Evolutionary conservation across 2,888 invertebrate species (phyloP), one percentile per base, ranked within the genome.

Genomic region (Machimus rusticus): DNA sequence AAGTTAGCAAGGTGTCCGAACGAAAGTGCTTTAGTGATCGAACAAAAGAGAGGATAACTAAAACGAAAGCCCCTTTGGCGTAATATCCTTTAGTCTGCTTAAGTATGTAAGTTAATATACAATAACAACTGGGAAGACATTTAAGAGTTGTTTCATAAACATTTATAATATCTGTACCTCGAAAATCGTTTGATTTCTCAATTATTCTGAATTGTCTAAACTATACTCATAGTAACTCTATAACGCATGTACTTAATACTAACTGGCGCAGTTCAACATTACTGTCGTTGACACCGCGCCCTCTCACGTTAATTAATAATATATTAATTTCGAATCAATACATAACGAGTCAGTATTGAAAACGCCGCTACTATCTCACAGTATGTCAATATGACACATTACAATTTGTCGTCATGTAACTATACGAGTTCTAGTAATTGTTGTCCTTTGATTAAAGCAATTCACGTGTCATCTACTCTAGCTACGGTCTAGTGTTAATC

Each of bases 71-170:
- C 66, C 66, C 37, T 76, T 76, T 37, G 76, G 55, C 51, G 51
- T 31, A 23, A 81, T 81, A 31, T 55, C 55, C 31, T 81, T 51
- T 81, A 81, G 34, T 43, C 37, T 76, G 74, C 77, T 74, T 86
- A 86, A 86, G 74, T 85, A 34, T 66, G 28, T 66, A 85, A 46
- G 39, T 86, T 86, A 86, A 79, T 87, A 74, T 76, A 81, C 87
- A 88, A 87, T 79, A 79, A 79, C 79, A 87, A 85, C 87, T 87
- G 87, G 88, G 88, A 88, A 88, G 88, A 88, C 88, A 43, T 78
- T 88, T 82, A 87, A 86, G 87, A 86, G 88, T 88, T 82, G 82
- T 82, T 82, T 81, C 34, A 66, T 19, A 82, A 82, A 55, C 34
- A 82, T 57, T 82, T 85, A 85, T 19, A 55, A 74, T 86, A 86